Percentiles rank a stretch among this genome's conserved stretches.
Evolutionary conservation across 2,113 vertebrate genomes (phyloP).

Genomic region (Nipponia nippon): DNA sequence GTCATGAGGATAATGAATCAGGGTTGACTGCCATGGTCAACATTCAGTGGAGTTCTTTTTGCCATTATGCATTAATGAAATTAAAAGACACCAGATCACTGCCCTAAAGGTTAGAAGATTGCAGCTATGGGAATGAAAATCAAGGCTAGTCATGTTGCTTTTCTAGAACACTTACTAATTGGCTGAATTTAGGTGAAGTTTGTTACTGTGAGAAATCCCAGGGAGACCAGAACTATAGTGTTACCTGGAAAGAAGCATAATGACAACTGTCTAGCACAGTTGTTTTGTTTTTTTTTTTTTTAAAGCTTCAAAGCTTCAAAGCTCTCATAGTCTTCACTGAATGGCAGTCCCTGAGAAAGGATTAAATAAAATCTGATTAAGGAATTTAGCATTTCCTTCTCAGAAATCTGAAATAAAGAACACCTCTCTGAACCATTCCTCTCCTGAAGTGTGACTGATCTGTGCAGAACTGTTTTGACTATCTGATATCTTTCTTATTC

Average conservation of each 20-base stretch:
- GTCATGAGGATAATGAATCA: background rate
- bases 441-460: background rate
- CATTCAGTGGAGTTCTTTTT: background rate
- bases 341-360: background rate
- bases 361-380: background rate
- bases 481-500: background rate
- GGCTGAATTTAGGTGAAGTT: background rate
- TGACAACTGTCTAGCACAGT: background rate
- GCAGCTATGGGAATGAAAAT: background rate
- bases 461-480: background rate
- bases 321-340: background rate
- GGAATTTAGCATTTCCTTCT: background rate
- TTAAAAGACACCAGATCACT: background rate
- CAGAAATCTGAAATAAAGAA: background rate
- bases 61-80: background rate
- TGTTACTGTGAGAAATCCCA: background rate
- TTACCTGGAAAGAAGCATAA: background rate
- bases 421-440: background rate
- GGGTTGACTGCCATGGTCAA: background rate
- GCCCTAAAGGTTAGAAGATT: background rate
- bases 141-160: background rate
- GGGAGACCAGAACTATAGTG: background rate
- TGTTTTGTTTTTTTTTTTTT: background rate
- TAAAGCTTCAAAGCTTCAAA: background rate
- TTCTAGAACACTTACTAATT: background rate